Percentiles rank a stretch among this genome's conserved stretches.
These are phyloP conservation scores for Chloroceryle aenea DNA, from an alignment of 2,113 vertebrate genomes.

Conservation along the genomic window DNA sequence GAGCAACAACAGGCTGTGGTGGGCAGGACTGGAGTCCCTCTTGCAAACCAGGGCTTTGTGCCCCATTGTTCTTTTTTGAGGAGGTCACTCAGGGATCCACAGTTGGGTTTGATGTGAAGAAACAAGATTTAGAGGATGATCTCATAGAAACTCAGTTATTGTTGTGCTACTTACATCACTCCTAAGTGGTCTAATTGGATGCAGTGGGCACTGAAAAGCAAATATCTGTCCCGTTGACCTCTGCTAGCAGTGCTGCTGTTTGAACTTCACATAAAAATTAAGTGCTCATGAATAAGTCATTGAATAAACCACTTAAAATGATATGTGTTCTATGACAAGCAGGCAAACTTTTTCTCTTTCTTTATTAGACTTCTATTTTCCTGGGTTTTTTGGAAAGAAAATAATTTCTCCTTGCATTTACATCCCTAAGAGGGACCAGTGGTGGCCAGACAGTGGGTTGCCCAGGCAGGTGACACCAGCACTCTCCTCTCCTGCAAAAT, in stretches of 20 bases:
- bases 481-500: not conserved
- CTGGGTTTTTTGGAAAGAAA: not conserved
- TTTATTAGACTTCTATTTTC: not conserved
- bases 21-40: not conserved
- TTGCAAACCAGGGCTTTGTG: not conserved
- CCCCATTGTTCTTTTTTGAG: not conserved
- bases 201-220: not conserved
- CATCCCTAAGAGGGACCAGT: not conserved
- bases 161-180: not conserved
- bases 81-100: not conserved
- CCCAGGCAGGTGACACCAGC: fast-evolving
- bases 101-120: not conserved
- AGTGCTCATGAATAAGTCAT: not conserved
- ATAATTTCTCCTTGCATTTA: not conserved
- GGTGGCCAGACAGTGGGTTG: not conserved
- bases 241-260: not conserved
- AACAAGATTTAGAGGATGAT: not conserved
- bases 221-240: not conserved
- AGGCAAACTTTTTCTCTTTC: not conserved
- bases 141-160: not conserved
- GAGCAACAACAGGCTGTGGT: fast-evolving
- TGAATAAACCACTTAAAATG: not conserved
- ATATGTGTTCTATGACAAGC: not conserved
- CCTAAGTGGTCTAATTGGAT: not conserved
- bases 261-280: not conserved